Conservation (phyloP, 2,113 vertebrate species). For the Halichoeres trimaculatus region DNA sequence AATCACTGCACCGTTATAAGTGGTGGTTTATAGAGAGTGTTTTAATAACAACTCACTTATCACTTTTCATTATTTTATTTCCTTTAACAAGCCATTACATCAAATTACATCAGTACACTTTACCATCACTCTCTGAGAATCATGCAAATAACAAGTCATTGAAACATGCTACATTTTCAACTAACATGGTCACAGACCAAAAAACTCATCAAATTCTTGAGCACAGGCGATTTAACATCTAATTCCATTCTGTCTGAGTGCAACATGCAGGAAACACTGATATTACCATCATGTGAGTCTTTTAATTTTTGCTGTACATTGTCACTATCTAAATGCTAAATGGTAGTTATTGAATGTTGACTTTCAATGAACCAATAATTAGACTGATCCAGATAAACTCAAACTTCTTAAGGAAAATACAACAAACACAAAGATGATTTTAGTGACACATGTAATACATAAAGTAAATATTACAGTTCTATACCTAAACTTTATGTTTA, state of each 20-base stretch:
- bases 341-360: background rate
- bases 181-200: background rate
- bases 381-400: background rate
- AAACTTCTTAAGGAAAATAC: background rate
- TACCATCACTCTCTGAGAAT: conserved; percentile 7
- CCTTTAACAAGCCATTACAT: background rate
- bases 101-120: background rate
- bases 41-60: too few relatives aligned
- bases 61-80: conserved; percentile 39
- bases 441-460: background rate
- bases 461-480: background rate
- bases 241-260: background rate
- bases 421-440: background rate
- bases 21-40: too few relatives aligned
- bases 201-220: background rate
- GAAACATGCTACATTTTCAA: conserved; percentile 16
- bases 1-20: too few relatives aligned
- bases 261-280: conserved; percentile 40
- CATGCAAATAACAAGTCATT: conserved; percentile 18
- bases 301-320: background rate
- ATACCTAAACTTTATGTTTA: conserved; percentile 75
- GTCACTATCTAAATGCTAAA: background rate
- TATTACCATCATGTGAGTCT: background rate
- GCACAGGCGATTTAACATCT: conserved; percentile 13
- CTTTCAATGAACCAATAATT: conserved; percentile 13